Evolutionary conservation across 2,797 vertebrate species (phyloP).

Genomic region (Australoheros facetus): DNA sequence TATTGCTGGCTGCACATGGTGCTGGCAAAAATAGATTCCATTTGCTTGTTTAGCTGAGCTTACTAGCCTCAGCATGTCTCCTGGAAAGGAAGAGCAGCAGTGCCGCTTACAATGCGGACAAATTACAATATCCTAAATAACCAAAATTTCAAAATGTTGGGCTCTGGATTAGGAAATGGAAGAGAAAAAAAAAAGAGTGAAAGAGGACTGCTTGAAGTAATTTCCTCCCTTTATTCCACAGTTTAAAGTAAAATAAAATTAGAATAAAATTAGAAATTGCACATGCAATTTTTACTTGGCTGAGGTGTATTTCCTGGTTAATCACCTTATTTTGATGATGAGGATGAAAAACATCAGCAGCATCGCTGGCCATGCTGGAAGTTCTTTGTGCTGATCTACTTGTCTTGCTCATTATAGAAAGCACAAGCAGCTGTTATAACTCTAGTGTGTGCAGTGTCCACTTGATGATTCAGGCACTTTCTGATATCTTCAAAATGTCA

Average conservation of each 20-base stretch:
- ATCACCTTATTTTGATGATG: constrained; percentile 29
- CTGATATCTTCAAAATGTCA: constrained; percentile 1
- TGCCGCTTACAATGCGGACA: constrained; percentile 24
- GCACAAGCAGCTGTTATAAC: constrained; percentile 25
- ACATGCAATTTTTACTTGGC: constrained; percentile 28
- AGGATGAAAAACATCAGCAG: constrained; percentile 30
- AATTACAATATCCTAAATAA: constrained; percentile 24
- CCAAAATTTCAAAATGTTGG: neutral
- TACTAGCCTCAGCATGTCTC: constrained; percentile 50
- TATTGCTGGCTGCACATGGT: constrained; percentile 56
- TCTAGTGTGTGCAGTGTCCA: neutral
- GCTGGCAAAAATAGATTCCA: constrained; percentile 65
- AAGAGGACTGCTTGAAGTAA: neutral
- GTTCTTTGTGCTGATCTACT: neutral
- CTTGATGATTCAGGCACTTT: neutral
- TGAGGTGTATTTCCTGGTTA: constrained; percentile 32
- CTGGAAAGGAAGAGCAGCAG: constrained; percentile 42
- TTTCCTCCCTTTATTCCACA: neutral
- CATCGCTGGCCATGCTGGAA: constrained; percentile 4
- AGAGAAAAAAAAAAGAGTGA: neutral
- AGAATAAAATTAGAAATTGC: constrained; percentile 2
- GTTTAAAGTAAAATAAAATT: constrained; percentile 14
- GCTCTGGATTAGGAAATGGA: constrained; percentile 5
- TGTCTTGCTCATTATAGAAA: constrained; percentile 18
- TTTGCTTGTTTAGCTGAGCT: constrained; percentile 67